Evolutionary conservation across 92 coral and sea anemone genomes (phyloP), one percentile per base, ranked within the genome.

Genomic region (Pocillopora grandis): DNA sequence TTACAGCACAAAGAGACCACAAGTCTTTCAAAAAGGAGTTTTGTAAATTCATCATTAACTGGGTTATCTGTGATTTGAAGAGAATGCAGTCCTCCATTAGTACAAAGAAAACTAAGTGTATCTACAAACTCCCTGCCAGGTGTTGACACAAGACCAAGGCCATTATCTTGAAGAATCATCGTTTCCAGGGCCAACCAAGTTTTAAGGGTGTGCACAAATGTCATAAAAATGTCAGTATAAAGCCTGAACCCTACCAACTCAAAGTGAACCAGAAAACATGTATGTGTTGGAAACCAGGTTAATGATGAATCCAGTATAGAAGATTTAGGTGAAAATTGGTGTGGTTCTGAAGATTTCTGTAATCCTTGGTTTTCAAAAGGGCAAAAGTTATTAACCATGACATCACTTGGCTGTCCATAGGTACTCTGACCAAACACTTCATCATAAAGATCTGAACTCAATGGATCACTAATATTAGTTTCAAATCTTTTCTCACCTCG

Each of bases 221-320:
- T 5, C 17, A 27, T 72, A n/a, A 73, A 49, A 11, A 83, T 12
- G 68, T 64, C 63, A 42, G 23, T 73, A 15, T 49, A 80, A 48
- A 83, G 71, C 65, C 63, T 18, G 55, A 83, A 73, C 27, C 63
- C 80, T 1, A 35, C 57, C 61, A 83, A 60, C 62, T 83, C 80
- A 48, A 83, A 83, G 10, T 83, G 86, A 62, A 82, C 79, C 55
- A 82, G 66, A 15, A 65, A 18, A 31, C 69, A 83, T 2, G 33
- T 58, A 20, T 52, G 79, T 27, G 11, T 74, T 74, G 58, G 75
- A 16, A 74, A 64, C 33, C 64, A 23, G 33, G 35, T 55, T 2
- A 49, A 12, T 20, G 14, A 42, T 48, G 79, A 48, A 12, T 19
- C 60, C 19, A 58, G 42, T 12, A 9, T 80, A 17, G 13, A 37